Evolutionary conservation across 1,140 invertebrate species (phyloP).

Genomic region (Caenorhabditis brenneri): DNA sequence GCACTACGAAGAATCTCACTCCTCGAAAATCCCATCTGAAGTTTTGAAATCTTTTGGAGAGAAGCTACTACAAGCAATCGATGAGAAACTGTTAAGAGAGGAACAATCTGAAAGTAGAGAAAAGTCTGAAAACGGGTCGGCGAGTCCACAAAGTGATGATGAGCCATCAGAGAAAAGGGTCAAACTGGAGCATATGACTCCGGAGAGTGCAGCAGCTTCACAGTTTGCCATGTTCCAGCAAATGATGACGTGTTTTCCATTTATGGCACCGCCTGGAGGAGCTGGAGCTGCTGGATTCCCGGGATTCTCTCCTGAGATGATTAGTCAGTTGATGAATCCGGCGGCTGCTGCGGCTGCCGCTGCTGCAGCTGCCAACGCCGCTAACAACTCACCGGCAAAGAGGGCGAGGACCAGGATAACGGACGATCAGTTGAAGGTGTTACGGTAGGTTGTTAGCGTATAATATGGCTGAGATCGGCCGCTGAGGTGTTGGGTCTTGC

Average conservation of each 20-base stretch:
- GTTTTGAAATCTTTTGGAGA: conserved; percentile 89
- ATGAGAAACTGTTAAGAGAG: conserved; percentile 60
- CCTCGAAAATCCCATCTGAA: conserved; percentile 85
- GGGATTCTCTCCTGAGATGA: conserved; percentile 73
- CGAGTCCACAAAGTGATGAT: conserved; percentile 48
- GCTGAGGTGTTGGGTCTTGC: no score
- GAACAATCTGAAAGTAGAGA: no score
- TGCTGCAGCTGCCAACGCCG: conserved; percentile 59
- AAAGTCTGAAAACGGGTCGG: no score
- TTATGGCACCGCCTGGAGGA: conserved; percentile 74
- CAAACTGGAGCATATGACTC: not conserved
- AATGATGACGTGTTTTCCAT: conserved; percentile 76
- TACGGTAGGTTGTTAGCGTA: conserved; percentile 75
- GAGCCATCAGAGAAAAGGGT: conserved; percentile 11
- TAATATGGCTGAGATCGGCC: no score
- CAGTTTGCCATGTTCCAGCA: conserved; percentile 78
- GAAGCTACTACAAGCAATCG: conserved; percentile 75
- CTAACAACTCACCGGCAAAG: conserved; percentile 80
- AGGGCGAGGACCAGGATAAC: conserved; percentile 95
- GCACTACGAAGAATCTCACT: conserved; percentile 89
- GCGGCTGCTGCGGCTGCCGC: conserved; percentile 3
- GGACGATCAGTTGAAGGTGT: conserved; percentile 94
- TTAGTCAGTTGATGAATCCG: conserved; percentile 32
- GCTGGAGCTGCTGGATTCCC: conserved; percentile 79
- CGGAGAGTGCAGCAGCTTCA: not conserved